Evolutionary conservation across 1,140 invertebrate genomes (phyloP), one percentile per base, ranked within the genome.

Genomic region (Ceratina australensis): DNA sequence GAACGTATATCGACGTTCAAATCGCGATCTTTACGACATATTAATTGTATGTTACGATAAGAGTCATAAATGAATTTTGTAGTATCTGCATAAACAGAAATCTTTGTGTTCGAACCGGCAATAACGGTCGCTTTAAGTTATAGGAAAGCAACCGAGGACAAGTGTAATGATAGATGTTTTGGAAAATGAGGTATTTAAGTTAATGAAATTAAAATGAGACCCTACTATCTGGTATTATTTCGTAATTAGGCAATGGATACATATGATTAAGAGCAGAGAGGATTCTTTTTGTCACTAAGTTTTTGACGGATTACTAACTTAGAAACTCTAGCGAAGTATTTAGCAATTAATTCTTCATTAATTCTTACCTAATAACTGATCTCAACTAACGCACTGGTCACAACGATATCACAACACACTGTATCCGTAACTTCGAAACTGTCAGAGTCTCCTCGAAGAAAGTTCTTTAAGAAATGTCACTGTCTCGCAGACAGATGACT

Each of bases 381-480:
- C n/a, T 80, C 83, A 78, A n/a, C 0, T 54, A 54, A 8, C 22
- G 65, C 76, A 28, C 60, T 16, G 20, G 22, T 50, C 73, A 87
- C 73, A 87, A 77, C 81, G 33, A 50, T 81, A 83, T 67, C 79
- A 87, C 83, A 87, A 80, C 83, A 87, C 85, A 84, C 60, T 56
- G 33, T n/a, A 1, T 47, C 26, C 57, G 26, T 18, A 13, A 54
- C 15, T 24, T 15, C 10, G 2, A 18, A 50, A 3, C 16, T 7
- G 28, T 24, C 26, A 22, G 15, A 13, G 64, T 50, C 49, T 20
- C 22, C 22, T 1, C 18, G 15, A 54, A 63, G 64, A 24, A 42
- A 13, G 64, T 47, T 22, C 12, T 2, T n/a, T 0, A 54, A 24
- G 49, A 16, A 26, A 64, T 50, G 42, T 20, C 1, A 20, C 64